Evolutionary conservation across 2,888 invertebrate genomes (phyloP), one percentile per base, ranked within the genome.

Genomic region (Acronicta leporina): DNA sequence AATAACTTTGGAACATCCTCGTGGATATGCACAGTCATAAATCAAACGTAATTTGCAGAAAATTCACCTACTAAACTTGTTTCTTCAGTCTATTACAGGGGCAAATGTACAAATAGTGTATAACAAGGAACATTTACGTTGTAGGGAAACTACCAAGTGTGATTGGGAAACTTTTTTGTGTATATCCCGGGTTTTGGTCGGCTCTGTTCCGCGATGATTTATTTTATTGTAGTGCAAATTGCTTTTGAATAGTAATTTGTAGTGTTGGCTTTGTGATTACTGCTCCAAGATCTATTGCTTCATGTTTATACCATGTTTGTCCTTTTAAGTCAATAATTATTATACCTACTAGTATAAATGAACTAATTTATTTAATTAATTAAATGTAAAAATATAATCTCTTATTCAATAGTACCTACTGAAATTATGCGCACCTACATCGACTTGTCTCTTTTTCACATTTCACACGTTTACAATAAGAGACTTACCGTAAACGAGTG

Each of bases 161-260:
- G 81, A 83, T 83, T 83, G 82, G 80, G 67, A 83, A 83, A 83
- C 68, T 83, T 83, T 70, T 73, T 68, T 76, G 65, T 76, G 55
- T 55, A 63, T 58, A 68, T 52, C 48, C 53, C 5, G 52, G 40
- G 60, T 68, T 76, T 49, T 40, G 51, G 46, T 38, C 25, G 50
- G 41, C 41, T n/a, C 40, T 45, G 53, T 58, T 48, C 46, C 27
- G 40, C 47, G 59, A 79, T 77, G 75, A 77, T 77, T 71, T 77
- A 77, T 79, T 79, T 79, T 77, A 79, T 58, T 79, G 64, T 54
- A 30, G 68, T 60, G 68, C 61, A 63, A 64, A 77, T 73, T 68
- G 49, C 63, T 68, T 73, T 65, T 63, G 38, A 56, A 55, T 64
- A 41, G 38, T 25, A 51, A 33, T 11, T 33, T n/a, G n/a, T n/a